Conservation (phyloP, 2,888 invertebrate species). For the Caenorhabditis sp. region DNA sequence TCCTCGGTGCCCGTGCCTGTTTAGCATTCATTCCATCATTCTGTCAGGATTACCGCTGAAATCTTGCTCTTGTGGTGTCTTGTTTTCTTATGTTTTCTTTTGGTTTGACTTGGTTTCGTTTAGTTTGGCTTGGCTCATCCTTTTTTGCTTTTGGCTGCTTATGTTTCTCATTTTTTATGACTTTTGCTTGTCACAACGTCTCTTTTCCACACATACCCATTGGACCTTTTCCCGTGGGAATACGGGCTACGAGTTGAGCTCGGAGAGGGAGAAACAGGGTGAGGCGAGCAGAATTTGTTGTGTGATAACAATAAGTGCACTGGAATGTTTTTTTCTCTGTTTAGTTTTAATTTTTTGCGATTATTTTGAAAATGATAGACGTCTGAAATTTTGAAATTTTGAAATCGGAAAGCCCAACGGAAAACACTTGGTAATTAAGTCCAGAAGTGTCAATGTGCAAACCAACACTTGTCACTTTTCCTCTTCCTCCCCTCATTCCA, state of each 20-base stretch:
- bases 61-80: neutral
- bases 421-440: constrained; percentile 49
- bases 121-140: no score
- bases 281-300: constrained; percentile 20
- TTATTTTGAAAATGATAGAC: no score
- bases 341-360: no score
- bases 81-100: no score
- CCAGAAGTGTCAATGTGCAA: constrained; percentile 39
- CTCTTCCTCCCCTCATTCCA: neutral
- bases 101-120: no score
- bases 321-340: constrained; percentile 1
- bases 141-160: constrained; percentile 5
- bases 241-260: constrained; percentile 5
- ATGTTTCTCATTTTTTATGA: constrained; percentile 54
- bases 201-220: constrained; percentile 54
- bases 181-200: constrained; percentile 50
- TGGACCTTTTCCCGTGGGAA: constrained; percentile 52
- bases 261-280: constrained; percentile 5
- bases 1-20: neutral
- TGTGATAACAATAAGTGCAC: constrained; percentile 30
- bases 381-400: no score
- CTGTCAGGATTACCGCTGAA: constrained; percentile 58
- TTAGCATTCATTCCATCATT: constrained; percentile 44
- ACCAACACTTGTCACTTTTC: constrained; percentile 41
- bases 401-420: neutral